Evolutionary conservation across 1,140 invertebrate species (phyloP).

Genomic region (Lucilia sericata): DNA sequence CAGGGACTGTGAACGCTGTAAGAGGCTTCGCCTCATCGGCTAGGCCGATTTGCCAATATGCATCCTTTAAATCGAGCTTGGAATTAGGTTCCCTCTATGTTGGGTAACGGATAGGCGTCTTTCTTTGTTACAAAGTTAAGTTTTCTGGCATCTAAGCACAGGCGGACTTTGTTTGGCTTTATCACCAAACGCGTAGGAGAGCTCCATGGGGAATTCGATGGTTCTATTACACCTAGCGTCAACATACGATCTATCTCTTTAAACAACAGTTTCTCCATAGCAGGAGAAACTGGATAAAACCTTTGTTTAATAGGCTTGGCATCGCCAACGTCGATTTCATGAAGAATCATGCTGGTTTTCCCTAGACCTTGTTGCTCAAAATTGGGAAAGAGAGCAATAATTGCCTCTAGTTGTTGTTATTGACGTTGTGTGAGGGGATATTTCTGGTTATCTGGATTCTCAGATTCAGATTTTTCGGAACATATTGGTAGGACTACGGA

Average conservation of each 20-base stretch:
- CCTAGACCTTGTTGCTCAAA: slow-evolving; percentile 44
- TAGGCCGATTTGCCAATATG: too few relatives aligned
- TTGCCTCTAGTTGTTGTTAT: background rate
- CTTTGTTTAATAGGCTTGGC: slow-evolving; percentile 55
- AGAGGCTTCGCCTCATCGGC: slow-evolving; percentile 52
- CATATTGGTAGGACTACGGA: background rate
- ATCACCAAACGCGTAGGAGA: too few relatives aligned
- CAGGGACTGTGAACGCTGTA: slow-evolving; percentile 62
- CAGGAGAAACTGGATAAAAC: slow-evolving; percentile 54
- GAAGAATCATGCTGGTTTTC: slow-evolving; percentile 49
- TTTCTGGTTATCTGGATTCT: background rate
- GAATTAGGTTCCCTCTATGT: slow-evolving; percentile 44
- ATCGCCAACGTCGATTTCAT: slow-evolving; percentile 58
- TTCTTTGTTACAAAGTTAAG: background rate
- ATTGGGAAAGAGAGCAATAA: background rate
- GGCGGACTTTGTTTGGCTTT: background rate
- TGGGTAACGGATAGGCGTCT: too few relatives aligned
- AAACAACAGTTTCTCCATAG: background rate
- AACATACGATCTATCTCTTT: slow-evolving; percentile 16
- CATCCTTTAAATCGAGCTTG: slow-evolving; percentile 34
- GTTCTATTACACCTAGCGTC: slow-evolving; percentile 8
- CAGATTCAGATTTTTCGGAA: background rate
- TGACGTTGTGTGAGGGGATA: slow-evolving; percentile 35
- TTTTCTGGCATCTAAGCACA: slow-evolving; percentile 6
- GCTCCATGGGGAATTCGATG: slow-evolving; percentile 32